Percentiles rank a stretch among this genome's conserved stretches.
Evolutionary conservation across 2,797 vertebrate species (phyloP).

Genomic region (Lepus oiostolus): DNA sequence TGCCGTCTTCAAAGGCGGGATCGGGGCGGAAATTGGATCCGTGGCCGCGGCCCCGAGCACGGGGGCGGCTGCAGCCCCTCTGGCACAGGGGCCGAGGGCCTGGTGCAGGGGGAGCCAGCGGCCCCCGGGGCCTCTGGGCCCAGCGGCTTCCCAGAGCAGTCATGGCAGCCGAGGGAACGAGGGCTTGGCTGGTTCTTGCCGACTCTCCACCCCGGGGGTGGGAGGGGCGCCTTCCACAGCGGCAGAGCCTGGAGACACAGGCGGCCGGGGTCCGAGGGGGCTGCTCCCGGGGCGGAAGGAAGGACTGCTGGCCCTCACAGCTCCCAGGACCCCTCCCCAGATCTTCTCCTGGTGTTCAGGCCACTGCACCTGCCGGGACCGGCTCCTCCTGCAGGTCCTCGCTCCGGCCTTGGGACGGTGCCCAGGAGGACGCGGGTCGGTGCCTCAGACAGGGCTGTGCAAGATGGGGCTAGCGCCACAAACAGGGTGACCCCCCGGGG

Average conservation of each 20-base stretch:
- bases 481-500: too few species aligned
- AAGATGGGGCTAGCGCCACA: too few species aligned
- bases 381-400: neutral
- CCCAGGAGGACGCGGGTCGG: neutral
- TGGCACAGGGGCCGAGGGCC: too few species aligned
- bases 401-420: rapidly evolving
- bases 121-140: neutral
- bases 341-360: rapidly evolving
- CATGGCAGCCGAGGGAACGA: rapidly evolving
- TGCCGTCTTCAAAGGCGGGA: slow-evolving; percentile 77
- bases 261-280: neutral
- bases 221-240: neutral
- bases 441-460: neutral
- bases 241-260: neutral
- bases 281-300: neutral
- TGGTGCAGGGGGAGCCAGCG: too few species aligned
- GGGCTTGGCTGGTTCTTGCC: rapidly evolving
- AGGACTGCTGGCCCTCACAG: neutral
- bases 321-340: neutral
- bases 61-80: too few species aligned
- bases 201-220: rapidly evolving
- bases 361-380: rapidly evolving
- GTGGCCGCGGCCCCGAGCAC: neutral
- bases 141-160: neutral
- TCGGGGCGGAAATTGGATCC: slow-evolving; percentile 73